phyloP scores from a whole-genome alignment of 2,113 vertebrate genomes.

The Diphyllodes magnificus region DNA sequence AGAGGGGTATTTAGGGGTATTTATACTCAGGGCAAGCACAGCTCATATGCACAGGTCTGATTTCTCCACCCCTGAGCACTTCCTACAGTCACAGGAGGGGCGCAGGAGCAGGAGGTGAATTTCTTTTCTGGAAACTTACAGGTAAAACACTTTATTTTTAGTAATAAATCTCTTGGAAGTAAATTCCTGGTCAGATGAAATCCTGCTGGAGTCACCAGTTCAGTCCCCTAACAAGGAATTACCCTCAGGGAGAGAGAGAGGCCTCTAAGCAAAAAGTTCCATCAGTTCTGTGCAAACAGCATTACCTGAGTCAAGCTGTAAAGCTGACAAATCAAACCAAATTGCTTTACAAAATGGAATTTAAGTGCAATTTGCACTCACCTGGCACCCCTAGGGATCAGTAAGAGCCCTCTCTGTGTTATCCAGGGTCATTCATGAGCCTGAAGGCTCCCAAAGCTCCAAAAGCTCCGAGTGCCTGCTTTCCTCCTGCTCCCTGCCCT shows the following conservation, averaged over 20 bases:
- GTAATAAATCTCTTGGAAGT: background rate
- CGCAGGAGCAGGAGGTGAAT: background rate
- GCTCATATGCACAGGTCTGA: background rate
- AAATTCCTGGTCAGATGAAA: background rate
- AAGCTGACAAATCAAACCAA: background rate
- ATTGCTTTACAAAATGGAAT: background rate
- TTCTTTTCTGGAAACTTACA: background rate
- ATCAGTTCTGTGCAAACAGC: background rate
- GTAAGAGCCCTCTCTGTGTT: background rate
- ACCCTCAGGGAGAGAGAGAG: background rate
- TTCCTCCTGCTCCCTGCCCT: background rate
- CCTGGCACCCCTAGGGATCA: background rate
- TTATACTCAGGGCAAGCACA: background rate
- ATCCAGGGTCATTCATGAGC: background rate
- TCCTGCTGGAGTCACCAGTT: background rate
- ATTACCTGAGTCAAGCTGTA: background rate
- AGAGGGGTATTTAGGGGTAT: background rate
- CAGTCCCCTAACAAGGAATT: background rate
- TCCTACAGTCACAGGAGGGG: background rate
- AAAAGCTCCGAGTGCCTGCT: accelerated
- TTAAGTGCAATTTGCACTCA: background rate
- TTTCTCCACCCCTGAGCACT: background rate
- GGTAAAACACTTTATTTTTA: background rate
- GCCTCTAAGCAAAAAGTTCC: background rate
- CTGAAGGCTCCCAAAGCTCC: background rate